Evolutionary conservation across 2,797 vertebrate species (phyloP).

Genomic region (Geranospiza caerulescens): DNA sequence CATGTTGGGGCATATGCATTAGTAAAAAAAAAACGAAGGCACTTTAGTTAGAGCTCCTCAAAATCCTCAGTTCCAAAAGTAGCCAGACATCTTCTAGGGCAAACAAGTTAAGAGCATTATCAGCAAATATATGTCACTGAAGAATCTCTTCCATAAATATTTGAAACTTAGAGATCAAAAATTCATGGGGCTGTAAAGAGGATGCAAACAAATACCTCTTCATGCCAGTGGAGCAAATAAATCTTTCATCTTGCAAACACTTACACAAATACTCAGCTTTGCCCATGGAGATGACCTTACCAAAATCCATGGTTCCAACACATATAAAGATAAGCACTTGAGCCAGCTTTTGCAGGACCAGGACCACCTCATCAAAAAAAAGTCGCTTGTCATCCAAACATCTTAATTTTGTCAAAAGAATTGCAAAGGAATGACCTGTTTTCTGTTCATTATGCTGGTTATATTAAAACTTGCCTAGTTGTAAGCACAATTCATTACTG

Average conservation of each 20-base stretch:
- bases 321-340: not conserved
- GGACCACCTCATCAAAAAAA: not conserved
- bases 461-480: not conserved
- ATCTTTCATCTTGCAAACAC: not conserved
- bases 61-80: not conserved
- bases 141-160: not conserved
- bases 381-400: not conserved
- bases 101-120: slow-evolving; percentile 8
- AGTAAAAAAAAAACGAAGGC: not conserved
- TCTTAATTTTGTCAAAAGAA: not conserved
- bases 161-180: slow-evolving; percentile 46
- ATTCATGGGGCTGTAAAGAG: not conserved
- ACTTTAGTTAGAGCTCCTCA: not conserved
- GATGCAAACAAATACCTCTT: slow-evolving; percentile 4
- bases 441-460: not conserved
- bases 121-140: not conserved
- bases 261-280: not conserved
- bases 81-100: not conserved
- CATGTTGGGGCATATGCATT: not conserved
- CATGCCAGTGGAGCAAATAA: not conserved
- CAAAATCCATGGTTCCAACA: not conserved
- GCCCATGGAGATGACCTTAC: not conserved
- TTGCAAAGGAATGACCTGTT: not conserved
- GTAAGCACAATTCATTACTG: not conserved
- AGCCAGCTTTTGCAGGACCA: not conserved